Evolutionary conservation across 2,797 vertebrate genomes (phyloP).

Genomic region (Takifugu rubripes): DNA sequence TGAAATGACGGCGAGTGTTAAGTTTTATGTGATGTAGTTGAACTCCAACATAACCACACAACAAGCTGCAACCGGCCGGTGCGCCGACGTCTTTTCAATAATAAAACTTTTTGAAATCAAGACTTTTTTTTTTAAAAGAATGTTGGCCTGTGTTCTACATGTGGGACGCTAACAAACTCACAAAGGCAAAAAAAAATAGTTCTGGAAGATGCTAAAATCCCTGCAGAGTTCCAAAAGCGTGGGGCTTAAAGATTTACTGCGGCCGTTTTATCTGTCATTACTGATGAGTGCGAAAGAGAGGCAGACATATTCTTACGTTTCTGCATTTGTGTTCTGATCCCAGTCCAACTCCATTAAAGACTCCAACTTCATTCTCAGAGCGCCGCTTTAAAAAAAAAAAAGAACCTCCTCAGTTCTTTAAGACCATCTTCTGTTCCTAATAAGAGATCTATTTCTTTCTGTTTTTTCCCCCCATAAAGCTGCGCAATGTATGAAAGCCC

Average conservation of each 20-base stretch:
- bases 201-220: conserved; percentile 74
- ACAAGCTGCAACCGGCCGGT: conserved; percentile 60
- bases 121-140: conserved; percentile 9
- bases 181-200: conserved; percentile 70
- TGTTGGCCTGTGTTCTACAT: conserved; percentile 45
- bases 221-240: conserved; percentile 73
- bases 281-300: conserved; percentile 69
- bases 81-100: conserved; percentile 27
- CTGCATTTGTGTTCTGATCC: conserved; percentile 74
- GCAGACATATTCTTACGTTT: conserved; percentile 62
- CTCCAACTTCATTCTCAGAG: conserved; percentile 65
- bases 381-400: conserved; percentile 32
- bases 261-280: conserved; percentile 76
- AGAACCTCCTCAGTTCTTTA: conserved; percentile 72
- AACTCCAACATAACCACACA: conserved; percentile 57
- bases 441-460: conserved; percentile 73
- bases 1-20: conserved; percentile 68
- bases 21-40: conserved; percentile 72
- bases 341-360: conserved; percentile 75
- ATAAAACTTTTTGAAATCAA: too few species aligned
- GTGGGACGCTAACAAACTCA: conserved; percentile 57
- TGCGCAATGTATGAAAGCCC: conserved; percentile 75
- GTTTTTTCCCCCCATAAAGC: conserved; percentile 70
- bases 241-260: conserved; percentile 77
- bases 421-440: conserved; percentile 72